Percentiles rank a stretch among this genome's conserved stretches.
These are phyloP conservation scores for Irena cyanogastra DNA, from an alignment of 2,113 vertebrate species.

Conservation along the genomic window DNA sequence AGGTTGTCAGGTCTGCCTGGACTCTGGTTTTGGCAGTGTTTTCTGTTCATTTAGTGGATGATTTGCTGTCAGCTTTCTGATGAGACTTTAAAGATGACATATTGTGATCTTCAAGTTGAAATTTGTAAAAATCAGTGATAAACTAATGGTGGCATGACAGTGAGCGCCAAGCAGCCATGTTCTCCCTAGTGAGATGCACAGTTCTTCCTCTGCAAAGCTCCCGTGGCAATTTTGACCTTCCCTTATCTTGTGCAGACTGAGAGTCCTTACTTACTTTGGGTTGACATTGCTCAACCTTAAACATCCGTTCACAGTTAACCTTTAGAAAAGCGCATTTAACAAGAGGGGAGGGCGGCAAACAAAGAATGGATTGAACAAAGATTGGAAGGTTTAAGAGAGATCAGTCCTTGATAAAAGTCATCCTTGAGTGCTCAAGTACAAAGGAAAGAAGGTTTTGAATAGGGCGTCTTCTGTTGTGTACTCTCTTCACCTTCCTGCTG, in stretches of 20 bases:
- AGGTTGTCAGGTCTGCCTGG: background rate
- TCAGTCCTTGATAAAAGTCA: constrained; percentile 21
- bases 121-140: background rate
- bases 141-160: rapidly evolving
- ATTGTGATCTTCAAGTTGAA: background rate
- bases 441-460: constrained; percentile 32
- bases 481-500: constrained; percentile 1
- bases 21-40: background rate
- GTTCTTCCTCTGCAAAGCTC: background rate
- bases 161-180: background rate
- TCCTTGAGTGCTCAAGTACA: constrained; percentile 8
- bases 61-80: background rate
- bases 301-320: constrained; percentile 3
- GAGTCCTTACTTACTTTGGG: background rate
- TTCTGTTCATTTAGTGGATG: background rate
- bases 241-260: background rate
- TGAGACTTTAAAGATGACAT: background rate
- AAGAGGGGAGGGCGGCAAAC: background rate
- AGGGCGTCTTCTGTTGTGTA: background rate
- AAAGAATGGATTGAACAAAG: background rate
- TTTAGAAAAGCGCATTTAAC: constrained; percentile 17
- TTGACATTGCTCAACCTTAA: background rate
- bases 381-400: constrained; percentile 11
- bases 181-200: background rate
- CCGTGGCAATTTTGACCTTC: background rate